A percentile compares a stretch with the other conserved stretches of the same genome.
phyloP scores from a whole-genome alignment of 2,113 vertebrate species.

The Macquaria australasica region DNA sequence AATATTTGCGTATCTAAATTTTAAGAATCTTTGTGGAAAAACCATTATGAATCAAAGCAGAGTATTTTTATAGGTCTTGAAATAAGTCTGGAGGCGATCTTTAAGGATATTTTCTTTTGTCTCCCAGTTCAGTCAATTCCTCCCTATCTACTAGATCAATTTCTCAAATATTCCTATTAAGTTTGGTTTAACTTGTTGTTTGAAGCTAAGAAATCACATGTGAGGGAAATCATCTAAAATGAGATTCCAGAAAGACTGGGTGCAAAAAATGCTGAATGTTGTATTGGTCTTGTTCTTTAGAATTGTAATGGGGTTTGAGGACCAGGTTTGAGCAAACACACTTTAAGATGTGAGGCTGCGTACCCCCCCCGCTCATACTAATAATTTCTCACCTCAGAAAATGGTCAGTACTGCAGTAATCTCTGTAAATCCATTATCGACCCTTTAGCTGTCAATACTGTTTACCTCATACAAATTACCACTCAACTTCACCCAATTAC shows the following conservation, averaged over 20 bases:
- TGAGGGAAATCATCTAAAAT: not conserved
- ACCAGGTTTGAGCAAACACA: not conserved
- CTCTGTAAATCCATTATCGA: constrained; percentile 49
- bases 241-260: not conserved
- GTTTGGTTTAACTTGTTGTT: not conserved
- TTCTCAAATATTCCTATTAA: not conserved
- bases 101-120: not conserved
- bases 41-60: not conserved
- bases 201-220: not conserved
- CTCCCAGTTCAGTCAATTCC: not conserved
- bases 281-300: not conserved
- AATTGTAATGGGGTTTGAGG: not conserved
- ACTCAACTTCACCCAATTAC: constrained; percentile 2
- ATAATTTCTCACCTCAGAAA: constrained; percentile 31
- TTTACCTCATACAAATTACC: constrained; percentile 27
- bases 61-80: not conserved
- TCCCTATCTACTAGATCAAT: not conserved
- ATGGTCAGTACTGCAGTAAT: constrained; percentile 26
- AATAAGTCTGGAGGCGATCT: too few species aligned
- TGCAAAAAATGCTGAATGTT: not conserved
- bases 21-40: not conserved
- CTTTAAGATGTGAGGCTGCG: not conserved
- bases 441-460: constrained; percentile 36
- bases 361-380: not conserved
- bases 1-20: not conserved